Evolutionary conservation across 2,113 vertebrate species (phyloP).

Genomic region (Dipodomys spectabilis): DNA sequence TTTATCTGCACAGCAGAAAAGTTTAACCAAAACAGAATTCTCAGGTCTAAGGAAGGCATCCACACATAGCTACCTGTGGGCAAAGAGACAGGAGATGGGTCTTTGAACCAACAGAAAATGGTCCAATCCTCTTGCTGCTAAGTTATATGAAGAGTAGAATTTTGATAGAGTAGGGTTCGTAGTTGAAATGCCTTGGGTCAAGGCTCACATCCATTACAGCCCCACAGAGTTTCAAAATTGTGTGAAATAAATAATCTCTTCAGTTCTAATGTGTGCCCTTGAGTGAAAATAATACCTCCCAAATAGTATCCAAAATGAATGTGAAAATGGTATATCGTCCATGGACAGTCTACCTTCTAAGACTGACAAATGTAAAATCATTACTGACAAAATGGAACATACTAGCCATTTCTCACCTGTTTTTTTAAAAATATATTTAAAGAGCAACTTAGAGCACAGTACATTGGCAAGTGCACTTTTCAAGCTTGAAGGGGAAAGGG

Average conservation of each 20-base stretch:
- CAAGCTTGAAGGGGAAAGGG: not conserved
- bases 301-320: conserved; percentile 61
- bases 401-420: conserved; percentile 31
- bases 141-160: not conserved
- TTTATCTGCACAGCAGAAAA: conserved; percentile 93
- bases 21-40: conserved; percentile 88
- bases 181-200: conserved; percentile 46
- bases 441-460: not conserved
- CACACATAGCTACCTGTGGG: conserved; percentile 62
- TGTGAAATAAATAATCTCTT: conserved; percentile 64
- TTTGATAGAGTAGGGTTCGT: conserved; percentile 42
- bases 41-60: conserved; percentile 68
- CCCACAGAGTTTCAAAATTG: conserved; percentile 23
- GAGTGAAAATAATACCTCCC: conserved; percentile 56
- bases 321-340: conserved; percentile 27
- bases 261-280: conserved; percentile 61
- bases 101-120: not conserved
- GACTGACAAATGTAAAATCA: conserved; percentile 57
- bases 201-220: conserved; percentile 46
- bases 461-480: not conserved
- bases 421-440: conserved; percentile 28
- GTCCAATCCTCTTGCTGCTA: not conserved
- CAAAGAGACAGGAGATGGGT: not conserved
- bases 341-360: not conserved
- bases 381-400: conserved; percentile 51